These are phyloP conservation scores for Microplitis deprimator DNA, from an alignment of 2,888 invertebrate species.

Conservation along the genomic window DNA sequence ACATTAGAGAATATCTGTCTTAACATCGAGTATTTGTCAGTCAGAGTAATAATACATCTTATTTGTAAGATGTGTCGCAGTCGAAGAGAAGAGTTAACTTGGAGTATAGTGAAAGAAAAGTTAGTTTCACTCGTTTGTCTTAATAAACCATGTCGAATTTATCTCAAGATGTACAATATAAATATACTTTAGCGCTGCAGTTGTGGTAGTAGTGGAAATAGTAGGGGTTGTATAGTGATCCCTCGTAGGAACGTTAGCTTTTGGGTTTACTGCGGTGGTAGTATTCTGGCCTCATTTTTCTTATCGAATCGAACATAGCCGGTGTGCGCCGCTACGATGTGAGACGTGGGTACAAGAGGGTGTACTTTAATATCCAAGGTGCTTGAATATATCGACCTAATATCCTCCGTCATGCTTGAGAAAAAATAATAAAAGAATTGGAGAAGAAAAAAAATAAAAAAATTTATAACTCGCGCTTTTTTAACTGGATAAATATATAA, in stretches of 20 bases:
- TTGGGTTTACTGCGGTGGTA: neutral
- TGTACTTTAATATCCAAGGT: conserved; percentile 30
- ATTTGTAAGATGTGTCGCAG: too few relatives aligned
- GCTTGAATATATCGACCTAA: conserved; percentile 32
- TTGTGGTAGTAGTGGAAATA: neutral
- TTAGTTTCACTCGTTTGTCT: conserved; percentile 13
- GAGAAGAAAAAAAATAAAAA: neutral
- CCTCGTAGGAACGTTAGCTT: conserved; percentile 12
- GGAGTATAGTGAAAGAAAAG: neutral
- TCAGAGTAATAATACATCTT: too few relatives aligned
- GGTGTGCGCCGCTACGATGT: conserved; percentile 7
- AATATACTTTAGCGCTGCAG: neutral
- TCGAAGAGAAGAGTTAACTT: neutral
- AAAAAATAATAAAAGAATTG: neutral
- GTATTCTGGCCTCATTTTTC: conserved; percentile 33
- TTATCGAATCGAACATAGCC: conserved; percentile 18
- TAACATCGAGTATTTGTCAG: too few relatives aligned
- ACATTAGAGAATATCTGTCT: neutral
- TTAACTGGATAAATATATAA: neutral
- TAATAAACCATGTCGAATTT: conserved; percentile 12
- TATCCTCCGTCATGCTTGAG: conserved; percentile 11
- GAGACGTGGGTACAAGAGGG: conserved; percentile 10
- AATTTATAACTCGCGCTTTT: neutral
- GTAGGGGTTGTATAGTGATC: neutral
- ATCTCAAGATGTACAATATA: conserved; percentile 1